A percentile compares a stretch with the other conserved stretches of the same genome.
These are phyloP conservation scores for Drosophila niveifrons DNA, from an alignment of 2,888 invertebrate species.

Conservation along the genomic window DNA sequence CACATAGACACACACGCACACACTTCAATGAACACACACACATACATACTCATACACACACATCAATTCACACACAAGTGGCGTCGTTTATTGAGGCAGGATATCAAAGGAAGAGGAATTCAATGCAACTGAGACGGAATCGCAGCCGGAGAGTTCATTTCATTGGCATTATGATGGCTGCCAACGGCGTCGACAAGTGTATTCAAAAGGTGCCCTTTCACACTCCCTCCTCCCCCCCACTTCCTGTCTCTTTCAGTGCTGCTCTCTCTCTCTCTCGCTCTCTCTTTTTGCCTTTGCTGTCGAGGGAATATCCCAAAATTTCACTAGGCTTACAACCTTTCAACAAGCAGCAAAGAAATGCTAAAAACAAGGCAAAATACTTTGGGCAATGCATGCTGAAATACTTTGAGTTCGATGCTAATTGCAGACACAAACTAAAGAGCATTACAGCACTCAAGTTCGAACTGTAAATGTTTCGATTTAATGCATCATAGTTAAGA, in stretches of 20 bases:
- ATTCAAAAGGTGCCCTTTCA: conserved; percentile 40
- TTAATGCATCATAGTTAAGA: too few relatives aligned
- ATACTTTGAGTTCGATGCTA: not conserved
- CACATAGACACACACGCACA: conserved; percentile 4
- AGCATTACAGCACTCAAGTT: too few relatives aligned
- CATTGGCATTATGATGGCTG: conserved; percentile 72
- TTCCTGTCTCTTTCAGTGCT: too few relatives aligned
- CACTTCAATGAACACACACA: conserved; percentile 14
- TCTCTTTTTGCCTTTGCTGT: not conserved
- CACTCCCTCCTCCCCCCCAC: not conserved
- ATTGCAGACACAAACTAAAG: not conserved
- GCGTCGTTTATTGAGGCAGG: conserved; percentile 33
- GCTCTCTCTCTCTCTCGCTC: not conserved
- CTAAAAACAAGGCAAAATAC: not conserved
- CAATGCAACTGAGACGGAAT: conserved; percentile 38
- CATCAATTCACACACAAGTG: conserved; percentile 23
- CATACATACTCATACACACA: not conserved
- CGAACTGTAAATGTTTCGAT: too few relatives aligned
- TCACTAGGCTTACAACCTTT: conserved; percentile 49
- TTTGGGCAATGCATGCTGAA: not conserved
- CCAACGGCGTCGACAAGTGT: conserved; percentile 38
- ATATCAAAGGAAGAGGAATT: conserved; percentile 30
- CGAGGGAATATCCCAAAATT: conserved; percentile 55
- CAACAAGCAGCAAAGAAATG: conserved; percentile 15
- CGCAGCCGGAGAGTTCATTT: conserved; percentile 54